These are phyloP conservation scores for Okapia johnstoni DNA, from an alignment of 2,113 vertebrate species.

Conservation along the genomic window DNA sequence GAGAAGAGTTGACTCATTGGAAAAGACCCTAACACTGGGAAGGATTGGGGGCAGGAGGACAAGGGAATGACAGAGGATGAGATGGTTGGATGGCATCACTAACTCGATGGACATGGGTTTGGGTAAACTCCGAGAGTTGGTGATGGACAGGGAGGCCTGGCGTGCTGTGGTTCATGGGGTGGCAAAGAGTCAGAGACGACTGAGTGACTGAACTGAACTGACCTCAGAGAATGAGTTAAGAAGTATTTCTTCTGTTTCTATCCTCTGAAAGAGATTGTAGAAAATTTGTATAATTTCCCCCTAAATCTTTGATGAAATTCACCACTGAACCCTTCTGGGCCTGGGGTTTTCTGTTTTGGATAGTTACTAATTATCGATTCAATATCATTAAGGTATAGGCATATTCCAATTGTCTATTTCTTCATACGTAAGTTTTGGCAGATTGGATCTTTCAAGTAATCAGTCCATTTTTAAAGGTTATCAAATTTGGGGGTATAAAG, in stretches of 20 bases:
- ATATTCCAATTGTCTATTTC: neutral
- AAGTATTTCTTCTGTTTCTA: neutral
- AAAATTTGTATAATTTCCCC: neutral
- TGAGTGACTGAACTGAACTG: neutral
- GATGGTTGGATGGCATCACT: no score
- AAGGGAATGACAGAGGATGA: no score
- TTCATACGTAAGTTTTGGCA: neutral
- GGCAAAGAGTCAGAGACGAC: no score
- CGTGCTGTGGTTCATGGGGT: no score
- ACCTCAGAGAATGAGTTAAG: neutral
- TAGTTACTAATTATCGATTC: neutral
- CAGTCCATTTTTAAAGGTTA: neutral
- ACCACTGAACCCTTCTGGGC: neutral
- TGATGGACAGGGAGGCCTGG: no score
- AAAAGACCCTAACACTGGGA: no score
- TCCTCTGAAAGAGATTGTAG: neutral
- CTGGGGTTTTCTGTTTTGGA: neutral
- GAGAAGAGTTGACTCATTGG: no score
- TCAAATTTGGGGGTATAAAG: neutral
- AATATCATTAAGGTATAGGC: neutral
- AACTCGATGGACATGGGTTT: no score
- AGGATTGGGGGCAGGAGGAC: no score
- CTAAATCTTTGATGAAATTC: neutral
- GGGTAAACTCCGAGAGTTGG: no score
- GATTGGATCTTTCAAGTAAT: neutral